Conservation (phyloP, 2,113 vertebrate species). For the Odocoileus virginianus region DNA sequence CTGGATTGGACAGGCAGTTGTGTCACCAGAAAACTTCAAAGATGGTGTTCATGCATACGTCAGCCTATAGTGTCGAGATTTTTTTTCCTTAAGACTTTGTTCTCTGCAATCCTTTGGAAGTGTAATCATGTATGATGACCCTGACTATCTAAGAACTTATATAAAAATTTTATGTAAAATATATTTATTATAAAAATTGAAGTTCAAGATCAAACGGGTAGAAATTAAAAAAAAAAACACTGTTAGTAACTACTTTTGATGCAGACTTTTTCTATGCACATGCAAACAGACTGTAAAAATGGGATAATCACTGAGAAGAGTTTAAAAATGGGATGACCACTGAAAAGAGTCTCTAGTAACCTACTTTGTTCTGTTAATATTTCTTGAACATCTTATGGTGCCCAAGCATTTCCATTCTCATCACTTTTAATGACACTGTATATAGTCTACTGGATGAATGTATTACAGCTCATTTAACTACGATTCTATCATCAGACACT, state of each 20-base stretch:
- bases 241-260: not conserved
- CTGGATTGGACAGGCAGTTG: not conserved
- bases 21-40: not conserved
- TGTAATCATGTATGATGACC: not conserved
- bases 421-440: not conserved
- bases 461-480: not conserved
- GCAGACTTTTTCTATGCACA: not conserved
- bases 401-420: not conserved
- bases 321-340: not conserved
- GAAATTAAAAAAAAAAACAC: not conserved
- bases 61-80: not conserved
- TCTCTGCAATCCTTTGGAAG: not conserved
- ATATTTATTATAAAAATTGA: not conserved
- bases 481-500: not conserved
- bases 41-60: not conserved
- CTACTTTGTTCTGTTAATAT: not conserved
- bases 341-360: not conserved
- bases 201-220: not conserved
- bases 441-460: not conserved
- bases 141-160: not conserved
- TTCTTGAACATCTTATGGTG: not conserved
- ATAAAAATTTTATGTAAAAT: not conserved
- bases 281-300: not conserved
- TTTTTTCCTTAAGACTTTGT: not conserved
- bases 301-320: not conserved